A percentile compares a stretch with the other conserved stretches of the same genome.
These are phyloP conservation scores for Notodonta ziczac DNA, from an alignment of 2,888 invertebrate species.

Conservation along the genomic window DNA sequence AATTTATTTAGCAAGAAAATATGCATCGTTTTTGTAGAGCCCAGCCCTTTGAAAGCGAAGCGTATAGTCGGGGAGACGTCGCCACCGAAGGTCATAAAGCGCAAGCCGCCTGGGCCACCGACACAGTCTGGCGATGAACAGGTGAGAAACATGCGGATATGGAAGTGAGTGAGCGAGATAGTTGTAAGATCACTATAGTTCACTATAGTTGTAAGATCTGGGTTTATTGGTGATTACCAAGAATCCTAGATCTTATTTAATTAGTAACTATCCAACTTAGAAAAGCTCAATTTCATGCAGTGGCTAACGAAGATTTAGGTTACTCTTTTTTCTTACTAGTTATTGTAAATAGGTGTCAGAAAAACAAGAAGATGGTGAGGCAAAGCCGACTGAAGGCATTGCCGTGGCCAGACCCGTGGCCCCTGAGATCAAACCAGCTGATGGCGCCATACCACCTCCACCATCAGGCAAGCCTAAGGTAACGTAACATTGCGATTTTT, in stretches of 20 bases:
- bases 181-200: background rate
- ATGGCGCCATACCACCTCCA: constrained; percentile 78
- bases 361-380: constrained; percentile 33
- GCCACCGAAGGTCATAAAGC: constrained; percentile 81
- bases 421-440: constrained; percentile 70
- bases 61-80: constrained; percentile 66
- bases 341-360: constrained; percentile 23
- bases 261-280: no score
- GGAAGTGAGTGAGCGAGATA: background rate
- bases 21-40: constrained; percentile 51
- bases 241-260: no score
- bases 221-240: no score
- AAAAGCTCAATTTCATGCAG: no score
- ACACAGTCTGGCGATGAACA: constrained; percentile 47
- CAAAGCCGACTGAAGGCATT: constrained; percentile 58
- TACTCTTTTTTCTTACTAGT: no score
- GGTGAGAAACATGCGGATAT: constrained; percentile 39
- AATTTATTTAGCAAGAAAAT: background rate
- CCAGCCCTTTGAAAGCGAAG: constrained; percentile 68
- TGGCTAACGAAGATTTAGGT: no score
- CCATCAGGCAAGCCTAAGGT: constrained; percentile 69
- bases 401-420: constrained; percentile 74
- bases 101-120: constrained; percentile 57
- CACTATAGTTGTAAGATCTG: no score
- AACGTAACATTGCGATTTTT: constrained; percentile 9